These are phyloP conservation scores for Pinctada fucata DNA, from an alignment of 2,888 invertebrate species.

Conservation along the genomic window DNA sequence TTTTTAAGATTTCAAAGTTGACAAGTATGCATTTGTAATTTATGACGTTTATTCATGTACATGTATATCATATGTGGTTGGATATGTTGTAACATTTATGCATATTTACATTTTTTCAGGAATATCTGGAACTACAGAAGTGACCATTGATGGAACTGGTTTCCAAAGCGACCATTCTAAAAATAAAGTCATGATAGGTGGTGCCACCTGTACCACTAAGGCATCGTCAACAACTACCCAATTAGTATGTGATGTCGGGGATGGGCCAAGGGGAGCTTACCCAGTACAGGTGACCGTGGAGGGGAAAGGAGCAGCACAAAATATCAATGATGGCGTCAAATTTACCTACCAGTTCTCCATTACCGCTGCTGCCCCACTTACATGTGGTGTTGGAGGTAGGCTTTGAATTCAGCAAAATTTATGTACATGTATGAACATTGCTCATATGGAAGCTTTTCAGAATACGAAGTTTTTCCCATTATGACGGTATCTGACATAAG, in stretches of 20 bases:
- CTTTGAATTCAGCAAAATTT: background rate
- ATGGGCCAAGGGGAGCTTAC: slow-evolving; percentile 53
- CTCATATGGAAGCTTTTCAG: too few species aligned
- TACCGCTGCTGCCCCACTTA: slow-evolving; percentile 41
- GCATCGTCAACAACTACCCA: slow-evolving; percentile 45
- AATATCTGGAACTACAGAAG: slow-evolving; percentile 31
- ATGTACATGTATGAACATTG: background rate
- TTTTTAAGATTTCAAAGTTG: too few species aligned
- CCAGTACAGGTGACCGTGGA: slow-evolving; percentile 49
- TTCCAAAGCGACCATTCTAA: slow-evolving; percentile 52
- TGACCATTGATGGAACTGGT: slow-evolving; percentile 63
- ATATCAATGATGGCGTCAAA: slow-evolving; percentile 37
- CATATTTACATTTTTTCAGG: background rate
- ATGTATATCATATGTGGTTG: too few species aligned
- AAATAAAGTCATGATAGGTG: slow-evolving; percentile 61
- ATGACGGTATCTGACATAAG: too few species aligned
- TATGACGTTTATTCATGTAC: too few species aligned
- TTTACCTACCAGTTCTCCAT: slow-evolving; percentile 51
- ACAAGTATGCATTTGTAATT: too few species aligned
- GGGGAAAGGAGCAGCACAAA: slow-evolving; percentile 45
- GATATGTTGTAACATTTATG: too few species aligned
- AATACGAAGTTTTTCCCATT: too few species aligned
- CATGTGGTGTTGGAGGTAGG: slow-evolving; percentile 54
- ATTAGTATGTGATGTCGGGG: slow-evolving; percentile 60
- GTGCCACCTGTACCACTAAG: slow-evolving; percentile 53